Base-by-base conservation (phyloP, 2,797 vertebrate genomes). In the Lepidocolaptes lacrymiger region DNA sequence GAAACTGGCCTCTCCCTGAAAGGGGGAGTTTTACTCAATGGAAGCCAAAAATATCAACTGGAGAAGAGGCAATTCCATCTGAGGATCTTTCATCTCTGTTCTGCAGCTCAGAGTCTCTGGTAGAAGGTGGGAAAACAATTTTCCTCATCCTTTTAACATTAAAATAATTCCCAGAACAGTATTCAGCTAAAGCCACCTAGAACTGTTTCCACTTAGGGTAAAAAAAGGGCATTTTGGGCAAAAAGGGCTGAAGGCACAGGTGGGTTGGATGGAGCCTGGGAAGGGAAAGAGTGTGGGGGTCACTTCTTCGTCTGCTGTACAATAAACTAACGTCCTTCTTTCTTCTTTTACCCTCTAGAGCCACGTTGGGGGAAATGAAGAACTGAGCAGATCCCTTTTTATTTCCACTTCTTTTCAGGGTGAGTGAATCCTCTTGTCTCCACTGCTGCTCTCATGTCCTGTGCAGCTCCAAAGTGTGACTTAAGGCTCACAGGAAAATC, bases 401-500 rank as follows among this genome's bases (percentile, higher is more conserved):
- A 13, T 87, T 89, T 27, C 81, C 68, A 61, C 88, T 96, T 80
- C 12, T 96, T 89, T 87, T 81, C 91, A 94, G 94, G 96, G 96
- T 95, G 93, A 96, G 96, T 96, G 93, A 95, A 93, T 93, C 83
- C 86, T 77, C 93, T 89, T 37, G 46, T 87, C 77, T 61, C 72
- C 85, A 0, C 67, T 36, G 18, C 52, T 67, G 89, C 87, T 80
- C 59, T 24, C 66, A 8, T 91, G 91, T 75, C 89, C 85, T 78
- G 82, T 12, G 86, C 68, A 52, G 82, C 81, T 76, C 66, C 89
- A 39, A 56, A 92, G 64, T 84, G 90, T 75, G 84, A 61, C 94
- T 95, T 34, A 2, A 55, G 91, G 92, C 91, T 93, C 91, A 63
- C 90, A 73, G 91, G 90, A 87, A 91, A 93, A 95, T 86, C 91